These are phyloP conservation scores for Tinea trinotella DNA, from an alignment of 2,888 invertebrate genomes.

Conservation along the genomic window DNA sequence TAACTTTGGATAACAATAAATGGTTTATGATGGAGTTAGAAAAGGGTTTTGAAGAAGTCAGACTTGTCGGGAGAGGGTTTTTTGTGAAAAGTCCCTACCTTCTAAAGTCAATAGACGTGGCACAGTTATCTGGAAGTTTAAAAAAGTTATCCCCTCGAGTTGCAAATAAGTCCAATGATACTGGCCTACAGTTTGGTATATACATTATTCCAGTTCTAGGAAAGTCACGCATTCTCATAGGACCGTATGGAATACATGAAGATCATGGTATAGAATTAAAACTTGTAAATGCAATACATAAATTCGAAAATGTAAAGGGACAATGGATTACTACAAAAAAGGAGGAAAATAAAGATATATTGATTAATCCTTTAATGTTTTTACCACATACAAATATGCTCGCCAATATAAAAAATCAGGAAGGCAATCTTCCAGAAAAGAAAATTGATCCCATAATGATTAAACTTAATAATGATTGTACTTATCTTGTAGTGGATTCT, in stretches of 20 bases:
- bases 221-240: constrained; percentile 51
- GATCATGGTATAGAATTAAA: constrained; percentile 53
- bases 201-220: constrained; percentile 51
- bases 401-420: not conserved
- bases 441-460: not conserved
- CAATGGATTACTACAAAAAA: constrained; percentile 56
- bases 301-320: constrained; percentile 42
- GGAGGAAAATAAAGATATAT: constrained; percentile 47
- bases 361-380: constrained; percentile 52
- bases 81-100: constrained; percentile 69
- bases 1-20: constrained; percentile 31
- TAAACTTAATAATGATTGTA: not conserved
- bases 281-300: constrained; percentile 22
- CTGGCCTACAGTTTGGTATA: constrained; percentile 53
- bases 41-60: constrained; percentile 67
- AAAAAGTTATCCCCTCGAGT: constrained; percentile 51
- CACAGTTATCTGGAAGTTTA: constrained; percentile 57
- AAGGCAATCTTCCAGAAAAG: not conserved
- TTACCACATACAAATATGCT: constrained; percentile 24
- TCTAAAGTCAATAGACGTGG: constrained; percentile 56
- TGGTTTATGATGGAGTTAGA: constrained; percentile 73
- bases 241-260: constrained; percentile 55
- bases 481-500: not conserved
- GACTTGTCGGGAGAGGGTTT: constrained; percentile 61
- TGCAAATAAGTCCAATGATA: constrained; percentile 18